phyloP scores from a whole-genome alignment of 2,797 vertebrate genomes.

The Glossophaga mutica region DNA sequence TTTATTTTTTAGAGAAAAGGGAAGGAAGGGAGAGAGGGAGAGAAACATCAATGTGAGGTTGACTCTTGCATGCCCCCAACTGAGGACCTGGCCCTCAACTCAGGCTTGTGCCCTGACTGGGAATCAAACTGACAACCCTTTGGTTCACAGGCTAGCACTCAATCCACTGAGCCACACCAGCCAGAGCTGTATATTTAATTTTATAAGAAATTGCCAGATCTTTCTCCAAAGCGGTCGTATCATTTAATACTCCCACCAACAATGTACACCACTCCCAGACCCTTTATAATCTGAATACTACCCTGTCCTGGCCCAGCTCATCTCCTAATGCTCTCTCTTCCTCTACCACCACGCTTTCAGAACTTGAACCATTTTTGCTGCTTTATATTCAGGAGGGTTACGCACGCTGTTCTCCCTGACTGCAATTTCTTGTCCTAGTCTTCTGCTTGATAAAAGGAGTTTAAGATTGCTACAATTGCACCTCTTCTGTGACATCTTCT shows the following conservation, averaged over 20 bases:
- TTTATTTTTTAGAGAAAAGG: background rate
- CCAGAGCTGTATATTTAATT: background rate
- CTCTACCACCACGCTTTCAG: background rate
- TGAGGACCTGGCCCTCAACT: background rate
- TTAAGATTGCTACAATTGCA: background rate
- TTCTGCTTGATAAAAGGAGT: background rate
- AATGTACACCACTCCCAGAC: background rate
- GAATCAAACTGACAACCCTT: background rate
- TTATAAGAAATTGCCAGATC: background rate
- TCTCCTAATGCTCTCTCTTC: background rate
- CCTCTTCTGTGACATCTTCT: background rate
- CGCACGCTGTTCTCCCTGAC: background rate
- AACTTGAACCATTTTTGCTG: background rate
- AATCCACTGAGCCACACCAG: background rate
- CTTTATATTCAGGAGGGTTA: background rate
- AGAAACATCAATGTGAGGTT: background rate
- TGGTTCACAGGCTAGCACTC: background rate
- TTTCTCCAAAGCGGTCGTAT: background rate
- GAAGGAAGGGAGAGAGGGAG: background rate
- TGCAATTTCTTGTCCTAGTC: background rate
- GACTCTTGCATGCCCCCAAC: background rate
- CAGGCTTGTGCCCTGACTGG: background rate
- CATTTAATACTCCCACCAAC: background rate
- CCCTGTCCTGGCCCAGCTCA: background rate
- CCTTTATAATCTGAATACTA: background rate